phyloP scores from a whole-genome alignment of 2,797 vertebrate species.

The Hydrolagus colliei region DNA sequence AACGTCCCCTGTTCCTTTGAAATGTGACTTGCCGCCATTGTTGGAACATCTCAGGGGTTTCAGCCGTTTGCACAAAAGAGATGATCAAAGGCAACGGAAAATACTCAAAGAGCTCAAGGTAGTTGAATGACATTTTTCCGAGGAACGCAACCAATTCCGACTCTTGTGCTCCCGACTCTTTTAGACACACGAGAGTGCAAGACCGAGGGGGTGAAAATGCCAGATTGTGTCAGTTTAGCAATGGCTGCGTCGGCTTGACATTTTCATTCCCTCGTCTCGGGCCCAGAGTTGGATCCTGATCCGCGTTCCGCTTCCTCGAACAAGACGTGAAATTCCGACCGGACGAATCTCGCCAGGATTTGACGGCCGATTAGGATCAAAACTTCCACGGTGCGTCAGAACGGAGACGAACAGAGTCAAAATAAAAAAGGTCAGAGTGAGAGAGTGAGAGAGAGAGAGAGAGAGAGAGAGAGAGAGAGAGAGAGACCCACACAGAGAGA shows the following conservation, averaged over 20 bases:
- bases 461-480: too few species aligned
- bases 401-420: neutral
- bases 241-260: neutral
- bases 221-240: neutral
- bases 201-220: too few species aligned
- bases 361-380: neutral
- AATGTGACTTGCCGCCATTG: neutral
- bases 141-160: neutral
- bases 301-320: neutral
- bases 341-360: neutral
- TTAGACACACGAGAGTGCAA: neutral
- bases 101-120: neutral
- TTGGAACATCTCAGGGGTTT: neutral
- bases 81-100: neutral
- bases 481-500: too few species aligned
- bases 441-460: too few species aligned
- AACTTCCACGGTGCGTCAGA: neutral
- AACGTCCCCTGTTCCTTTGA: neutral
- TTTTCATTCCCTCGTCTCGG: neutral
- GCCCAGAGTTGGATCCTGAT: neutral
- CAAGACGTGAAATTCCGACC: neutral
- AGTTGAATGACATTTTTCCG: neutral
- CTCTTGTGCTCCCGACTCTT: too few species aligned
- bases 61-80: neutral
- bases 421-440: too few species aligned